phyloP scores from a whole-genome alignment of 2,888 invertebrate species.

The Boloria selene region DNA sequence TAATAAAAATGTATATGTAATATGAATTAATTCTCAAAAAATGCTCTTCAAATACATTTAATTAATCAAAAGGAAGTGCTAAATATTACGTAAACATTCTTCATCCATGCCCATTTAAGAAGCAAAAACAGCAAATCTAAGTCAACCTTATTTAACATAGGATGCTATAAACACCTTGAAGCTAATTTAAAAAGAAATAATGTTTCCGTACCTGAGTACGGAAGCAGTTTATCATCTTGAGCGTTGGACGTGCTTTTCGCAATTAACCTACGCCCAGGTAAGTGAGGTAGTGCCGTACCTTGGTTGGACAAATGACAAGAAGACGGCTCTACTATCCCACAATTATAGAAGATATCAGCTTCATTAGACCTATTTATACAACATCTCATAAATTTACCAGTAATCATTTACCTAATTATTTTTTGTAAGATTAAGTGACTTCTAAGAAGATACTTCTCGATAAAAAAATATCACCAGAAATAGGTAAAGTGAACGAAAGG shows the following conservation, averaged over 20 bases:
- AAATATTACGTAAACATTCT: not conserved
- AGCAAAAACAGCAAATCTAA: slow-evolving; percentile 17
- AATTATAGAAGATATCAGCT: slow-evolving; percentile 49
- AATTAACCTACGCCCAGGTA: slow-evolving; percentile 73
- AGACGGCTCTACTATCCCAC: slow-evolving; percentile 65
- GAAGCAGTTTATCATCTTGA: slow-evolving; percentile 73
- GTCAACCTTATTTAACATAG: slow-evolving; percentile 25
- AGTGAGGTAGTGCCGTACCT: slow-evolving; percentile 62
- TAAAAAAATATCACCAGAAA: too few species aligned
- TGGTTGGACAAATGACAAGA: slow-evolving; percentile 72
- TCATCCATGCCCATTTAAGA: slow-evolving; percentile 3
- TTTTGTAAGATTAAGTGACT: too few species aligned
- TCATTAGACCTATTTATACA: slow-evolving; percentile 22
- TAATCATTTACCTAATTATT: too few species aligned
- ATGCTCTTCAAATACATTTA: not conserved
- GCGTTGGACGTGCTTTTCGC: slow-evolving; percentile 68
- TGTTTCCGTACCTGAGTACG: slow-evolving; percentile 47
- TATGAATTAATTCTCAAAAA: not conserved
- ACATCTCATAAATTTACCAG: too few species aligned
- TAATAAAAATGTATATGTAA: not conserved
- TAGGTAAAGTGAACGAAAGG: too few species aligned
- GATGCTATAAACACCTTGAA: slow-evolving; percentile 34
- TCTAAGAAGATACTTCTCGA: too few species aligned
- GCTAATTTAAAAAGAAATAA: slow-evolving; percentile 40
- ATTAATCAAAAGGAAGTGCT: not conserved